Conservation (phyloP, 2,797 vertebrate genomes). For the Anableps anableps region DNA sequence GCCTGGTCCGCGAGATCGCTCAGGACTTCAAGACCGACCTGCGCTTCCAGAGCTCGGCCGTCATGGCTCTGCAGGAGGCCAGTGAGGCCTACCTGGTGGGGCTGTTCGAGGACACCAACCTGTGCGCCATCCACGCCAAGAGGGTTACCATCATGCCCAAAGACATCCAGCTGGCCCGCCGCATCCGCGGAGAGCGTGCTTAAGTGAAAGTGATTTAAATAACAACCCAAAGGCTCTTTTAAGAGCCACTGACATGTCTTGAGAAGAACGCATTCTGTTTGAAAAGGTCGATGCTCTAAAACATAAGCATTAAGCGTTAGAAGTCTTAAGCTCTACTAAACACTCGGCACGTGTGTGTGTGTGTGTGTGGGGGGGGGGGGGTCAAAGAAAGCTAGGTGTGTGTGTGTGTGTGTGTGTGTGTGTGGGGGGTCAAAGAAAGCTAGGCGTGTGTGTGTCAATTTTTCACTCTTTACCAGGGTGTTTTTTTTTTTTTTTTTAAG, state of each 20-base stretch:
- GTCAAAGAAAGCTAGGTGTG: too few relatives aligned
- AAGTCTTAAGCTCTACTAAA: too few relatives aligned
- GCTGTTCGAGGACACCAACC: background rate
- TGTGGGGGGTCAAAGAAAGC: too few relatives aligned
- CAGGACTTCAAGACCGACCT: background rate
- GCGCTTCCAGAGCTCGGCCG: background rate
- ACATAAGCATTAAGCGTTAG: too few relatives aligned
- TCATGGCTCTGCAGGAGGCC: background rate
- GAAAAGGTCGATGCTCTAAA: too few relatives aligned
- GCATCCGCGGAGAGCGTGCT: background rate
- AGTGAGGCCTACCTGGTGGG: background rate
- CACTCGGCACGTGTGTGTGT: too few relatives aligned
- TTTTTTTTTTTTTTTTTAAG: too few relatives aligned
- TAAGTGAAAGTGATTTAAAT: background rate
- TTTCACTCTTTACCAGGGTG: too few relatives aligned
- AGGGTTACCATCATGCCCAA: background rate
- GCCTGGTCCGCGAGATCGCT: background rate
- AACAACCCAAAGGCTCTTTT: constrained; percentile 16
- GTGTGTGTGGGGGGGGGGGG: too few relatives aligned
- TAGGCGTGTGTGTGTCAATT: too few relatives aligned
- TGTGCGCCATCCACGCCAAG: background rate
- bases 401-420: too few relatives aligned
- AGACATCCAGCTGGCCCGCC: constrained; percentile 1
- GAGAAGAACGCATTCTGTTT: background rate
- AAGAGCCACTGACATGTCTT: background rate